phyloP scores from a whole-genome alignment of 2,113 vertebrate genomes.

The Ginglymostoma cirratum region DNA sequence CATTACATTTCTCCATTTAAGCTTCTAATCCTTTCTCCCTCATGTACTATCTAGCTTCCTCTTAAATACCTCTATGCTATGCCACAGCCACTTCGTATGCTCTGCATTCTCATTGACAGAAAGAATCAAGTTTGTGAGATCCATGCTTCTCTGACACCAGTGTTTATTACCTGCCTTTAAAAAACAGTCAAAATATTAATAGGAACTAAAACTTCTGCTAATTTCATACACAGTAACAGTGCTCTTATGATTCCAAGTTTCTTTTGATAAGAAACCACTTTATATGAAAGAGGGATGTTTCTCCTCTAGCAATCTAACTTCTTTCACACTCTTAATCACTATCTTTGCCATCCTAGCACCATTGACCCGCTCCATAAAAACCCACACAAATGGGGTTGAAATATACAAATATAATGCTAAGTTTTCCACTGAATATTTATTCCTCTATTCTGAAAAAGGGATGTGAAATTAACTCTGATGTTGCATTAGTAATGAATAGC shows the following conservation, averaged over 20 bases:
- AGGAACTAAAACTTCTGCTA: neutral
- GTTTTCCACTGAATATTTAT: neutral
- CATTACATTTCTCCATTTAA: neutral
- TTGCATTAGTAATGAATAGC: conserved; percentile 3
- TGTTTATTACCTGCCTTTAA: neutral
- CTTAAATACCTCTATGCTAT: neutral
- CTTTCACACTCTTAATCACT: neutral
- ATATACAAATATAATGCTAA: neutral
- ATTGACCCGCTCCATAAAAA: neutral
- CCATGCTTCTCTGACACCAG: neutral
- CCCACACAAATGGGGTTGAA: neutral
- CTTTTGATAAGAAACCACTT: neutral
- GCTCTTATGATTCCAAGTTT: neutral
- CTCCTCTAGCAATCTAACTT: neutral
- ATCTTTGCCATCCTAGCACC: neutral
- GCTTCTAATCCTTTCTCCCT: neutral
- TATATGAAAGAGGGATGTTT: neutral
- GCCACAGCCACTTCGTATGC: neutral
- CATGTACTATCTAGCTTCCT: neutral
- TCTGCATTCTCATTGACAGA: neutral
- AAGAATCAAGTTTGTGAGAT: neutral
- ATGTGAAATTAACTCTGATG: neutral
- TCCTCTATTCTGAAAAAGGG: neutral
- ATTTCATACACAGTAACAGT: neutral
- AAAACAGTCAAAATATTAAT: neutral